A percentile compares a stretch with the other conserved stretches of the same genome.
phyloP scores from a whole-genome alignment of 2,797 vertebrate species.

The Melanogrammus aeglefinus region DNA sequence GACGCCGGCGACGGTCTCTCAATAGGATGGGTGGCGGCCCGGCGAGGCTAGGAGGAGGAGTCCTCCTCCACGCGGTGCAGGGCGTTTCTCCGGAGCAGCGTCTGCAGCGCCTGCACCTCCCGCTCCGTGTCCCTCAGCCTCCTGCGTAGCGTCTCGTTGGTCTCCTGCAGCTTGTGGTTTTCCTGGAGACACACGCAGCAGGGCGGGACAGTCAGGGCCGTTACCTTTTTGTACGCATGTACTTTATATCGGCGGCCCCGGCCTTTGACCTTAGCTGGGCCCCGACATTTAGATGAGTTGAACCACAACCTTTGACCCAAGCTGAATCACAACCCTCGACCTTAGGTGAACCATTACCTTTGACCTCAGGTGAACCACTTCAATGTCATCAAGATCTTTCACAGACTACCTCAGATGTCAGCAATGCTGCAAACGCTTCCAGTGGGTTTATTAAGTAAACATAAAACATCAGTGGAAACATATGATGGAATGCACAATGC shows the following conservation, averaged over 20 bases:
- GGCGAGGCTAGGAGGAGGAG: slow-evolving; percentile 65
- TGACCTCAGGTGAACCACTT: no score
- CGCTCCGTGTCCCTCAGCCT: slow-evolving; percentile 71
- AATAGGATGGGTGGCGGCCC: slow-evolving; percentile 5
- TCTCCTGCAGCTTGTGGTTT: slow-evolving; percentile 66
- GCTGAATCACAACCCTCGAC: no score
- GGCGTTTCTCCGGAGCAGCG: slow-evolving; percentile 70
- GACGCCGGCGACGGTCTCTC: neutral
- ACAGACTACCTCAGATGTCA: no score
- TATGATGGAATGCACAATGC: no score
- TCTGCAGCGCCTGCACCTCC: slow-evolving; percentile 73
- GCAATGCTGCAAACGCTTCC: no score
- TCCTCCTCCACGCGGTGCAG: slow-evolving; percentile 74
- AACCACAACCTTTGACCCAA: no score
- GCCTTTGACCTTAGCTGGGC: no score
- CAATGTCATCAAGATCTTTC: no score
- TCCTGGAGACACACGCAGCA: slow-evolving; percentile 55
- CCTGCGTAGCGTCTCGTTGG: slow-evolving; percentile 68
- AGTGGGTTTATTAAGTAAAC: no score
- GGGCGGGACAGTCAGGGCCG: neutral
- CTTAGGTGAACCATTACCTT: no score
- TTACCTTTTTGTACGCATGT: neutral
- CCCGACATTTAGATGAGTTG: no score
- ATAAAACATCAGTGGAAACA: no score
- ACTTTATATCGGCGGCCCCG: neutral